Evolutionary conservation across 2,113 vertebrate genomes (phyloP), one percentile per base, ranked within the genome.

Genomic region (Heterotis niloticus): DNA sequence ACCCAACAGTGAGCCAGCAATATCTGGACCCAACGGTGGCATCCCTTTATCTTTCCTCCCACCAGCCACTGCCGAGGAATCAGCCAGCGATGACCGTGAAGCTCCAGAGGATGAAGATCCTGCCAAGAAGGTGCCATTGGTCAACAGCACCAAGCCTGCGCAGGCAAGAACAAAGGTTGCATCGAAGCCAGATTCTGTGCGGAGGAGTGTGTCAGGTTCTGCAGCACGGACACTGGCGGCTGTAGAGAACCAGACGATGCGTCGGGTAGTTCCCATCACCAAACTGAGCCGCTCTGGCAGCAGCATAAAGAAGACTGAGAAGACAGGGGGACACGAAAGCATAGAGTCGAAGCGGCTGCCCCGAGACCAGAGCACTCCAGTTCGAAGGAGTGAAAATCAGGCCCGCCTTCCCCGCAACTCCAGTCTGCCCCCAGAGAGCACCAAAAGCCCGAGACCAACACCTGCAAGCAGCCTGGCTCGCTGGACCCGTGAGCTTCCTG

Each of bases 251-350:
- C 94, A 95, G 82, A 93, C 90, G 54, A 93, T 98, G 93, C 92
- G 96, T 68, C 98, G 96, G 80, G 95, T 98, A 1, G 94, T 98
- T 28, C 96, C 96, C 67, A 95, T 99, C 78, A 92, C 91, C 80
- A 94, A 92, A 78, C 86, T 90, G 1, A 90, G 83, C 79, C 90
- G 92, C 80, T 84, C 90, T 0, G 75, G 84, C 0, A 92, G 87
- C 74, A 87, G 64, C 18, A 0, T 85, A 59, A 96, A 91, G 84
- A 89, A 89, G 70, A 75, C 85, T 0, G 95, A 96, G 83, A 93
- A 89, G 68, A 82, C 82, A 0, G 12, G 82, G 0, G 75, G 64
- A 5, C 87, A 90, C 9, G 93, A 94, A 9, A 70, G 81, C 0
- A 9, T 78, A 1, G 94, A 93, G 28, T 56, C 87, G 0, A 89